Conservation (phyloP, 2,113 vertebrate genomes). For the Podocnemis expansa region DNA sequence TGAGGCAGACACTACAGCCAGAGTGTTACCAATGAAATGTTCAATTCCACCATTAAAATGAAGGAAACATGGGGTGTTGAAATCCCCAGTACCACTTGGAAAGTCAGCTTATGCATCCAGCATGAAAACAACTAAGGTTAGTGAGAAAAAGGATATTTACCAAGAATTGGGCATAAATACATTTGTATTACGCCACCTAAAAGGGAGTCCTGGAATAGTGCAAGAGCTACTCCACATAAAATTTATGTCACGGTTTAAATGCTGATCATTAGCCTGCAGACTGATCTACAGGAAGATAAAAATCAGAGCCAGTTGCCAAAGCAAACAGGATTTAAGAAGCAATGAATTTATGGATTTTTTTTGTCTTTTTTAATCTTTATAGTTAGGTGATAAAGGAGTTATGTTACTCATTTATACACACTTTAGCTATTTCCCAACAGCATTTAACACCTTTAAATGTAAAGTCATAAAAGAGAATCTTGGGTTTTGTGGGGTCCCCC, state of each 20-base stretch:
- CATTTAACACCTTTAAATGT: not conserved
- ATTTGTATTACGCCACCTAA: not conserved
- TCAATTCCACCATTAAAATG: not conserved
- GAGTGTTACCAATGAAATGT: not conserved
- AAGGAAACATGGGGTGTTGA: not conserved
- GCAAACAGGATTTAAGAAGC: not conserved
- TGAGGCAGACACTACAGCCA: not conserved
- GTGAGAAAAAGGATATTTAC: not conserved
- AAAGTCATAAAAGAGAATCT: not conserved
- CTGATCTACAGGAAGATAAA: not conserved
- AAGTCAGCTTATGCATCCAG: not conserved
- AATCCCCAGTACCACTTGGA: not conserved
- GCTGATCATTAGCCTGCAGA: not conserved
- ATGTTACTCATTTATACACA: not conserved
- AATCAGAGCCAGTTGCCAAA: not conserved
- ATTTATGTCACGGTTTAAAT: not conserved
- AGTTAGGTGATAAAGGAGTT: not conserved
- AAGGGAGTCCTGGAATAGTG: not conserved
- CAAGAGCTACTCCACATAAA: not conserved
- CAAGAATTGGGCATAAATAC: not conserved
- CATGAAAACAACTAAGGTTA: not conserved
- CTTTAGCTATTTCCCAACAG: not conserved
- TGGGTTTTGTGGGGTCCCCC: too few species aligned
- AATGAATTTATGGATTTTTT: not conserved
- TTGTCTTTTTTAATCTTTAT: not conserved